Base-by-base conservation (phyloP, 2,888 invertebrate genomes). In the Archips crataeganus region DNA sequence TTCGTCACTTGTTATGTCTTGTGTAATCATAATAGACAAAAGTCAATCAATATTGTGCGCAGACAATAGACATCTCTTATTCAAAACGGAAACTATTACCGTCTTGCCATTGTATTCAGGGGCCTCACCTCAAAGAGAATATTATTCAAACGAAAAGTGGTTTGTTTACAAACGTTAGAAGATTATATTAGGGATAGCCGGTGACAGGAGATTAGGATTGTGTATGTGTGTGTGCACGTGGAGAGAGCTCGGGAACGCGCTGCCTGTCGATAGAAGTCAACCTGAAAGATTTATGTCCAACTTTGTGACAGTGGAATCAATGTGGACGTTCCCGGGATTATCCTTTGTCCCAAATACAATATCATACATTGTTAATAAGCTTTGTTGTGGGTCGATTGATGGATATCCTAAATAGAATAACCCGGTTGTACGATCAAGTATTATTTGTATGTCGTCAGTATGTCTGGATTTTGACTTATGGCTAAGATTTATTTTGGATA, bases 71-170 rank as follows among this genome's bases (percentile, higher is more conserved):
- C 88, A 90, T 90, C 88, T 90, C 91, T 90, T 91, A 91, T 92
- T 92, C 89, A 90, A 90, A 93, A 90, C 92, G 94, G 94, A 94
- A 94, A 94, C 94, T 94, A 92, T 94, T 94, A 94, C 87, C 87
- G 89, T 81, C 82, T 86, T 83, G 85, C 91, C 85, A 94, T 94
- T 94, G 94, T 94, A 86, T 92, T 90, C 89, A 83, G 84, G 49
- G 83, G 89, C 89, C 90, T 92, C 90, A 90, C 90, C 92, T 92
- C 87, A 82, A 82, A 84, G 85, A 87, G 87, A 89, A 86, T 89
- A 91, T 93, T 92, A 93, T 93, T 92, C 90, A 92, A 91, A 91
- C 87, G 86, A 90, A 91, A 91, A 91, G 89, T 91, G 87, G 90
- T 92, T 92, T 93, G 92, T 92, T 91, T 91, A 92, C 87, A 84